These are phyloP conservation scores for Drosophila melanica DNA, from an alignment of 1,140 invertebrate genomes.

Conservation along the genomic window DNA sequence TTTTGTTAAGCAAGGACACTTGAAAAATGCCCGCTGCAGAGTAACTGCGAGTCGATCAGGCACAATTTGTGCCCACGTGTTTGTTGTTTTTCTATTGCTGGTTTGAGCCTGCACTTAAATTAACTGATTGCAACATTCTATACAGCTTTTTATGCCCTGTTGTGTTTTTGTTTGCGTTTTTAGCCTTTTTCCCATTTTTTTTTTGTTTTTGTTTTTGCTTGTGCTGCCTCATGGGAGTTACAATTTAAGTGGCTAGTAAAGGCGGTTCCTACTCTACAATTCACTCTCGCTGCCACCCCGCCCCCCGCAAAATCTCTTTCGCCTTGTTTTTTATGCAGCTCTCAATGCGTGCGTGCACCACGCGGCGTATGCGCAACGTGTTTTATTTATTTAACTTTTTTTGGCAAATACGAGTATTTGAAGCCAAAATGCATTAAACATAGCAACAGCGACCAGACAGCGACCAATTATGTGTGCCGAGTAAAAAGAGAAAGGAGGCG, in stretches of 20 bases:
- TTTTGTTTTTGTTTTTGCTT: constrained; percentile 1
- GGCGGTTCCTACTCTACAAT: constrained; percentile 52
- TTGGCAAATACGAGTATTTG: constrained; percentile 38
- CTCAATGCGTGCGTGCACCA: constrained; percentile 66
- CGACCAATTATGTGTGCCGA: constrained; percentile 32
- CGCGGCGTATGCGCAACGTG: constrained; percentile 72
- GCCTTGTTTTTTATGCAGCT: constrained; percentile 41
- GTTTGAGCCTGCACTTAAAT: constrained; percentile 76
- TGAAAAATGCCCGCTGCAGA: constrained; percentile 2
- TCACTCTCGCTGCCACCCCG: constrained; percentile 2
- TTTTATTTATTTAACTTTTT: neutral
- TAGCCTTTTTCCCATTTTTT: constrained; percentile 45
- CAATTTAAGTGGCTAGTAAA: constrained; percentile 74
- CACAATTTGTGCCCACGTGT: no score
- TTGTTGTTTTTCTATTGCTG: constrained; percentile 44
- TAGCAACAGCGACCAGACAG: constrained; percentile 35
- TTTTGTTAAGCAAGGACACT: no score
- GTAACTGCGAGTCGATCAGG: neutral
- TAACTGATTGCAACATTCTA: constrained; percentile 82
- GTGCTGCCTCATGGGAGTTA: constrained; percentile 59
- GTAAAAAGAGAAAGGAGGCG: neutral
- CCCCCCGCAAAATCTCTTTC: neutral
- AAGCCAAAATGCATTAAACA: constrained; percentile 64
- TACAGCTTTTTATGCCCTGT: constrained; percentile 74
- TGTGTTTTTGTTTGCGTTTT: constrained; percentile 41